A percentile compares a stretch with the other conserved stretches of the same genome.
These are phyloP conservation scores for Speoplatyrhinus poulsoni DNA, from an alignment of 2,113 vertebrate genomes.

Conservation along the genomic window DNA sequence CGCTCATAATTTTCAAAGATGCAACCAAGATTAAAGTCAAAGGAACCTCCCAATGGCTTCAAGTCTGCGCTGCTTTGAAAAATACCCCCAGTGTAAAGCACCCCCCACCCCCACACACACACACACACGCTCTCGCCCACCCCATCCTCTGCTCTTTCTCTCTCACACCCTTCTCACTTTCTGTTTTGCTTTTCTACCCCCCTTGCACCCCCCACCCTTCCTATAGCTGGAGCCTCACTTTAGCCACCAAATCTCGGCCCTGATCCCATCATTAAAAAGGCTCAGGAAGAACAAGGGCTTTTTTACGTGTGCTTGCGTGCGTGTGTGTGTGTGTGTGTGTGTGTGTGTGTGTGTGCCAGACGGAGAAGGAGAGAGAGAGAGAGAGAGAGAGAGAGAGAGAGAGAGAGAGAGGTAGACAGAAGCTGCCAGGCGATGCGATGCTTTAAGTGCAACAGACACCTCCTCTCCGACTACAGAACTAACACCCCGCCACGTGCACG, in stretches of 20 bases:
- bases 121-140: constrained; percentile 10
- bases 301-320: constrained; percentile 36
- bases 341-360: constrained; percentile 19
- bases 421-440: constrained; percentile 70
- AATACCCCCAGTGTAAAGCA: constrained; percentile 82
- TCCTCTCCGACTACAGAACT: constrained; percentile 80
- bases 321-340: constrained; percentile 17
- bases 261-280: constrained; percentile 81
- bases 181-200: not conserved
- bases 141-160: not conserved
- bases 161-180: not conserved
- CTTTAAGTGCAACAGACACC: constrained; percentile 82
- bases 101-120: constrained; percentile 6
- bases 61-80: constrained; percentile 83
- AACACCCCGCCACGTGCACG: constrained; percentile 71
- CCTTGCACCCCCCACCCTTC: not conserved
- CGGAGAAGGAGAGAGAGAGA: not conserved
- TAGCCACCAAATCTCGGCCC: constrained; percentile 79
- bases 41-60: constrained; percentile 85
- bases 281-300: constrained; percentile 70
- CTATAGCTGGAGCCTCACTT: constrained; percentile 78
- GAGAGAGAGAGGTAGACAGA: constrained; percentile 49
- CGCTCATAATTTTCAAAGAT: constrained; percentile 85
- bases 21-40: constrained; percentile 84
- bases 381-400: not conserved